phyloP scores from a whole-genome alignment of 1,140 invertebrate species.

The Drosophila kohkoa region DNA sequence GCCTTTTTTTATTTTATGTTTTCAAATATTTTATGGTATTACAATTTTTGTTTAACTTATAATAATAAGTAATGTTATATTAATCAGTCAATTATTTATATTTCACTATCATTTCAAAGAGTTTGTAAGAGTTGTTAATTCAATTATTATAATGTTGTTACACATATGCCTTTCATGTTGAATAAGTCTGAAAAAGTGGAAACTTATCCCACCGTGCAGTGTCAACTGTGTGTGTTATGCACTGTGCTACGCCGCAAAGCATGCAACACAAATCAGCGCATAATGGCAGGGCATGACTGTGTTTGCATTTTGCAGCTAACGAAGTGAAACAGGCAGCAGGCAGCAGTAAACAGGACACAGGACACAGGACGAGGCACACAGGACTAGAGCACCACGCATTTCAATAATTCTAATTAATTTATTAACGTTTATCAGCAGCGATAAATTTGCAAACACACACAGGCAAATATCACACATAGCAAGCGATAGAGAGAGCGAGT shows the following conservation, averaged over 20 bases:
- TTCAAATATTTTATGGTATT: too few species aligned
- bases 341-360: constrained; percentile 33
- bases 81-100: too few species aligned
- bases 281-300: constrained; percentile 71
- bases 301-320: constrained; percentile 60
- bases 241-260: constrained; percentile 63
- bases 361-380: constrained; percentile 23
- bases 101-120: too few species aligned
- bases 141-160: too few species aligned
- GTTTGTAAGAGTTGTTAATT: too few species aligned
- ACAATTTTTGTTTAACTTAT: too few species aligned
- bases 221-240: constrained; percentile 32
- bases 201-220: neutral
- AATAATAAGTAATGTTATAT: too few species aligned
- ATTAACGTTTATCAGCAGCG: constrained; percentile 83
- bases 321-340: constrained; percentile 10
- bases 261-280: constrained; percentile 80
- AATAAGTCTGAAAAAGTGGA: too few species aligned
- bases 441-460: constrained; percentile 68
- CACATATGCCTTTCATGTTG: too few species aligned
- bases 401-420: constrained; percentile 85
- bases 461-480: neutral
- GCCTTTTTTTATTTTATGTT: too few species aligned
- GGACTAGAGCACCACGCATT: constrained; percentile 69
- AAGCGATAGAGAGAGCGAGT: constrained; percentile 4